These are phyloP conservation scores for Pelobates cultripes DNA, from an alignment of 2,797 vertebrate species.

Conservation along the genomic window DNA sequence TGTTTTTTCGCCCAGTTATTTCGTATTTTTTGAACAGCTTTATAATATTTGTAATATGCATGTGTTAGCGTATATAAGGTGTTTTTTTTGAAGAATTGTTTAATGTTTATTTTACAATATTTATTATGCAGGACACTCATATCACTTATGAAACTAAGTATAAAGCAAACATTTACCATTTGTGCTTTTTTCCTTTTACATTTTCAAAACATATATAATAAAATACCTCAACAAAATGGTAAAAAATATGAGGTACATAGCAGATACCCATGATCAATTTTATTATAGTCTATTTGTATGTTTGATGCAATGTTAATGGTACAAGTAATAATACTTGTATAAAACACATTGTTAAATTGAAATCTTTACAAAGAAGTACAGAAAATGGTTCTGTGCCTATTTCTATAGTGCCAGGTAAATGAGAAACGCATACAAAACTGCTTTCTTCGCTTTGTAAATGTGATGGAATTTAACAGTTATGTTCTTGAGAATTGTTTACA, in stretches of 20 bases:
- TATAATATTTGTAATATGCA: no score
- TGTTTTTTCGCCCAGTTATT: neutral
- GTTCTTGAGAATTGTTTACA: neutral
- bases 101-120: neutral
- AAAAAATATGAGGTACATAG: no score
- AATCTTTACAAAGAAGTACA: neutral
- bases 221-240: no score
- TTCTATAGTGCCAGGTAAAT: neutral
- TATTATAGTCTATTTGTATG: no score
- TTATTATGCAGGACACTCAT: no score
- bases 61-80: no score
- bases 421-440: neutral
- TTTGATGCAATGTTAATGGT: neutral
- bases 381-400: neutral
- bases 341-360: neutral
- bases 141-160: no score
- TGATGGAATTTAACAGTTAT: neutral
- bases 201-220: no score
- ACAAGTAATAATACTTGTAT: neutral
- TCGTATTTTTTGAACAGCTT: no score
- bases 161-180: no score
- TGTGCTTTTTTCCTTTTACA: neutral
- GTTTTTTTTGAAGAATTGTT: no score
- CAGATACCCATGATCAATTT: no score
- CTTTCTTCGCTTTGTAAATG: neutral